A percentile compares a stretch with the other conserved stretches of the same genome.
Conservation (phyloP, 35 echinoderm and acorn worm species). For the Holothuria glaberrima region DNA sequence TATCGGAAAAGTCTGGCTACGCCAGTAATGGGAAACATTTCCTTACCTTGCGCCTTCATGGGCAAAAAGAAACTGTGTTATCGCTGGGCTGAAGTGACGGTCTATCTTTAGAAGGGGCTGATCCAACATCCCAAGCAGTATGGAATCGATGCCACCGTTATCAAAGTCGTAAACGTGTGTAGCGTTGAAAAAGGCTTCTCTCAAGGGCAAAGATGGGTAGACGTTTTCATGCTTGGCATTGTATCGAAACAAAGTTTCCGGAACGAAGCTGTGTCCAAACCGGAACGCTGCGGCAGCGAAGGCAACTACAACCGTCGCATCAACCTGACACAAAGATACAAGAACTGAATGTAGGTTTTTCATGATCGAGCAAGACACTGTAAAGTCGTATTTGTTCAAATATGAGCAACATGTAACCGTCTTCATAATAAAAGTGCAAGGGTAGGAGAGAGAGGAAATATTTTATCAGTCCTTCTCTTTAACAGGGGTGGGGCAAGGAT, state of each 20-base stretch:
- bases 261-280: constrained; percentile 87
- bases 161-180: constrained; percentile 67
- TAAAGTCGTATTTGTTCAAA: no score
- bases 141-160: constrained; percentile 78
- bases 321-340: constrained; percentile 12
- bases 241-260: constrained; percentile 10
- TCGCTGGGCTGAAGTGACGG: constrained; percentile 28
- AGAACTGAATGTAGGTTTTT: no score
- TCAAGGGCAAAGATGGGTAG: constrained; percentile 14
- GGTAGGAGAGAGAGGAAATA: no score
- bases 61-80: constrained; percentile 76
- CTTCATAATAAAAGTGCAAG: no score
- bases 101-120: constrained; percentile 71
- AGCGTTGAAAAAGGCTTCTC: constrained; percentile 86
- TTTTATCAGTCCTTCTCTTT: no score
- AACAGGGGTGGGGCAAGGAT: no score
- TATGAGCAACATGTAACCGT: no score
- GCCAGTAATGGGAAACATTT: background rate
- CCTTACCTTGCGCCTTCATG: constrained; percentile 61
- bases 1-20: no score
- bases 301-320: constrained; percentile 65
- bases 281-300: constrained; percentile 81
- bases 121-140: constrained; percentile 72
- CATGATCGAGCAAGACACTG: no score
- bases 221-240: background rate